These are phyloP conservation scores for Heteromormyrus szaboi DNA, from an alignment of 2,797 vertebrate genomes.

Conservation along the genomic window DNA sequence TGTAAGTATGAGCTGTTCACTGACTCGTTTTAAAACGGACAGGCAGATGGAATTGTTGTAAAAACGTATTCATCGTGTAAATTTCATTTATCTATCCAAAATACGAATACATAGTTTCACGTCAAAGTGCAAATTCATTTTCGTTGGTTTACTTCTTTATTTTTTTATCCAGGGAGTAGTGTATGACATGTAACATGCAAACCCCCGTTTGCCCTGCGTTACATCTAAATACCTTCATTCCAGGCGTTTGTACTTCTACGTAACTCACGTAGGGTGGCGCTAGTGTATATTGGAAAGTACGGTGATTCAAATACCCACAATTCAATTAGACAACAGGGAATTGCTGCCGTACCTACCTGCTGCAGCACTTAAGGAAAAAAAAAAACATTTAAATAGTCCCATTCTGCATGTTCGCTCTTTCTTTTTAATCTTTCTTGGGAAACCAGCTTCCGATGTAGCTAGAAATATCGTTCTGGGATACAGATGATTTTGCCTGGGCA, in stretches of 20 bases:
- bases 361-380: conserved; percentile 31
- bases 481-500: not conserved
- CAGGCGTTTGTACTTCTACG: not conserved
- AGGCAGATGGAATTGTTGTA: not conserved
- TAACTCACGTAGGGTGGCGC: conserved; percentile 30
- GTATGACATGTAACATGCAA: not conserved
- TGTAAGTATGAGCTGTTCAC: not conserved
- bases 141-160: not conserved
- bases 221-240: not conserved
- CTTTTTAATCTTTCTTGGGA: conserved; percentile 7
- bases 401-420: not conserved
- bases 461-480: not conserved
- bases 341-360: conserved; percentile 52
- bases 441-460: not conserved
- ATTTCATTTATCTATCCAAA: not conserved
- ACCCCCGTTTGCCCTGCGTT: not conserved
- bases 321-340: conserved; percentile 33
- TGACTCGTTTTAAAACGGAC: not conserved
- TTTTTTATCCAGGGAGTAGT: not conserved
- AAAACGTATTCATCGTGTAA: not conserved
- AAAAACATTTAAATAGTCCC: not conserved
- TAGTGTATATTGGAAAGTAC: conserved; percentile 16
- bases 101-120: not conserved
- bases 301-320: conserved; percentile 45
- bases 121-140: not conserved